phyloP scores from a whole-genome alignment of 2,888 invertebrate genomes.

The Shargacucullia verbasci region DNA sequence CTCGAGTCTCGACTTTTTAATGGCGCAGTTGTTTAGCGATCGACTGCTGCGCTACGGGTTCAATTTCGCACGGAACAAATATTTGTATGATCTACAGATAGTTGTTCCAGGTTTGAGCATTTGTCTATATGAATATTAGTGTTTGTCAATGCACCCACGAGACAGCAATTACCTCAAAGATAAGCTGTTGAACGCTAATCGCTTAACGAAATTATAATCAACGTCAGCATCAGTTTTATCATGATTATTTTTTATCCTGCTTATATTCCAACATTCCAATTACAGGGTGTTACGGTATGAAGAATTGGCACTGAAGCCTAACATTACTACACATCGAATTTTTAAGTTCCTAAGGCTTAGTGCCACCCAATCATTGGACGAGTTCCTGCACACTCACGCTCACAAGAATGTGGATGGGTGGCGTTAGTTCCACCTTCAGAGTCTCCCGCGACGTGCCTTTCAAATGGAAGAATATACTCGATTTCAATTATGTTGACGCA shows the following conservation, averaged over 20 bases:
- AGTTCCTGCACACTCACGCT: constrained; percentile 94
- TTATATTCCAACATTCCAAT: constrained; percentile 36
- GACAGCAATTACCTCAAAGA: no score
- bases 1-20: no score
- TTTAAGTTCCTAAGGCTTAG: constrained; percentile 93
- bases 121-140: no score
- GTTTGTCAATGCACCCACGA: no score
- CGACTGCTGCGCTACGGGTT: no score
- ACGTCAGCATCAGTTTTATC: background rate
- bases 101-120: no score
- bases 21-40: no score
- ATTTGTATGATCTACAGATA: no score
- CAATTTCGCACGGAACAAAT: no score
- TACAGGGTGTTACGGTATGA: constrained; percentile 95
- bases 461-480: constrained; percentile 94
- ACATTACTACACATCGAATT: constrained; percentile 91
- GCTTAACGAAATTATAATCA: no score
- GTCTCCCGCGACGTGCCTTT: constrained; percentile 95
- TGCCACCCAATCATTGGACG: constrained; percentile 90
- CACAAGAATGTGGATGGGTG: constrained; percentile 95
- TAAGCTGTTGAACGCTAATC: no score
- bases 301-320: constrained; percentile 94
- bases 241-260: background rate
- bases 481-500: constrained; percentile 91
- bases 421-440: constrained; percentile 95